These are phyloP conservation scores for Dermatophagoides farinae DNA, from an alignment of 1,140 invertebrate genomes.

Conservation along the genomic window DNA sequence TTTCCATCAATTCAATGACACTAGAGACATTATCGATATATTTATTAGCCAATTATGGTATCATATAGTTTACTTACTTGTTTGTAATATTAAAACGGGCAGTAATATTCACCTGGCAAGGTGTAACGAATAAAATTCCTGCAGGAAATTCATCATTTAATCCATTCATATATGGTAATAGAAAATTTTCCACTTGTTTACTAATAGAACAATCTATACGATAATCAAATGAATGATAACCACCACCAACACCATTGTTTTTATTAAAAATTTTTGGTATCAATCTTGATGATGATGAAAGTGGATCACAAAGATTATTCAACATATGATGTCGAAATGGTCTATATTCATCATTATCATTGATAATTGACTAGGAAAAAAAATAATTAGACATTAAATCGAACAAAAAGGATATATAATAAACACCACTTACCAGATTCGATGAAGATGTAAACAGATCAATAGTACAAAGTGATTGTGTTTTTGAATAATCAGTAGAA, in stretches of 20 bases:
- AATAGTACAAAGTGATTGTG: neutral
- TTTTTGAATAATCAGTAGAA: neutral
- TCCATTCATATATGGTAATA: too few species aligned
- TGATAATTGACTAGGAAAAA: neutral
- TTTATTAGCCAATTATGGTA: neutral
- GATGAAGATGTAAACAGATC: neutral
- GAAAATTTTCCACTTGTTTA: neutral
- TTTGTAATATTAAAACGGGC: neutral
- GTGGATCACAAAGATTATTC: neutral
- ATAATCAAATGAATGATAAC: neutral
- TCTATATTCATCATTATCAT: neutral
- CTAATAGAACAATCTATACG: neutral
- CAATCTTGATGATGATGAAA: neutral
- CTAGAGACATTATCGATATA: neutral
- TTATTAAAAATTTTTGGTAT: neutral
- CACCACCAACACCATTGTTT: neutral
- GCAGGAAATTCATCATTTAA: neutral
- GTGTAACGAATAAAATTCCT: neutral
- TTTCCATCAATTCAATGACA: neutral
- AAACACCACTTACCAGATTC: neutral
- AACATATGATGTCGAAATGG: neutral
- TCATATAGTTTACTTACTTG: neutral
- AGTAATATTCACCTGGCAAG: neutral
- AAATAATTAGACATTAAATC: neutral
- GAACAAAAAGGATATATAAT: neutral